phyloP scores from a whole-genome alignment of 1,140 invertebrate species.

The Euura saliciscinereae region DNA sequence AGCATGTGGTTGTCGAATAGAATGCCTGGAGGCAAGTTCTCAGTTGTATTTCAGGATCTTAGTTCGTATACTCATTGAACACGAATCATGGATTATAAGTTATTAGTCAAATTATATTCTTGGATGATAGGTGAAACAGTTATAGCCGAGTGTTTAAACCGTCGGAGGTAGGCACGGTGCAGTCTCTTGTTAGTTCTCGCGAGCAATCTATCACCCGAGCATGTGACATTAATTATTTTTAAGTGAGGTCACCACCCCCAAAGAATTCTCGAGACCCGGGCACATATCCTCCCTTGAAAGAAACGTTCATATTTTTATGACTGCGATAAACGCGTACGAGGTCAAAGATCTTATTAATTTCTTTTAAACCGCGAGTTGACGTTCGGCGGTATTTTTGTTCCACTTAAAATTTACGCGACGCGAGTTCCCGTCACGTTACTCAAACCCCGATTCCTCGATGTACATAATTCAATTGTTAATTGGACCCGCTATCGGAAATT shows the following conservation, averaged over 20 bases:
- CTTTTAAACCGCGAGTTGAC: neutral
- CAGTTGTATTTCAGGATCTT: neutral
- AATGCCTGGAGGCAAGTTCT: no score
- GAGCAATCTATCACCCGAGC: neutral
- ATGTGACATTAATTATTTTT: constrained; percentile 6
- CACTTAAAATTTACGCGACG: neutral
- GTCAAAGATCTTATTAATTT: constrained; percentile 5
- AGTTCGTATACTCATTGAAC: neutral
- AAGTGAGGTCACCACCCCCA: neutral
- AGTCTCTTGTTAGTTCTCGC: neutral
- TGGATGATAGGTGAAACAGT: neutral
- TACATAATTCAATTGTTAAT: constrained; percentile 6
- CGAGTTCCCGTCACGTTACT: no score
- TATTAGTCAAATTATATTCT: constrained; percentile 5
- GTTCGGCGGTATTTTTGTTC: neutral
- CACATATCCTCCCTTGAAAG: no score
- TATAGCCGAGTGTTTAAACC: neutral
- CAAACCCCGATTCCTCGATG: no score
- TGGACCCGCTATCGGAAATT: neutral
- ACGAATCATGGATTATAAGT: neutral
- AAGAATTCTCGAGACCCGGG: neutral
- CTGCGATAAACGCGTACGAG: neutral
- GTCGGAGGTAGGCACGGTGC: no score
- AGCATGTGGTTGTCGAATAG: neutral
- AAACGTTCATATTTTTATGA: constrained; percentile 4